A percentile compares a stretch with the other conserved stretches of the same genome.
These are phyloP conservation scores for Metalampra italica DNA, from an alignment of 2,888 invertebrate genomes.

Conservation along the genomic window DNA sequence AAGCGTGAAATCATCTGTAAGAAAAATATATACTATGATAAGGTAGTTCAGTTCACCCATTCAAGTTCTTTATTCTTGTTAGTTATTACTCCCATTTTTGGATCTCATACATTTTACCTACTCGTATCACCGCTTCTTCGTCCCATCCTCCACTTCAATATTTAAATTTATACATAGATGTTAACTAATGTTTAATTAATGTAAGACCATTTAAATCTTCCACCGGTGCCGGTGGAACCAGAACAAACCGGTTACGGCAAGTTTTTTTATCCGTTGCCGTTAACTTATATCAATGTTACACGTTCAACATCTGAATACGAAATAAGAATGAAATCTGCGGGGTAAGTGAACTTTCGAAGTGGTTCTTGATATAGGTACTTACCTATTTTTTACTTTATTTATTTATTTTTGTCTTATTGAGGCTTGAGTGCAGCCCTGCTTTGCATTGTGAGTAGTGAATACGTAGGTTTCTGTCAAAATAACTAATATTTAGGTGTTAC, in stretches of 20 bases:
- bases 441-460: too few relatives aligned
- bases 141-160: neutral
- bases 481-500: too few relatives aligned
- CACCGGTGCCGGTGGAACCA: constrained; percentile 44
- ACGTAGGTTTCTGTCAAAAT: too few relatives aligned
- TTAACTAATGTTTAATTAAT: constrained; percentile 8
- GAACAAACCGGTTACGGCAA: constrained; percentile 41
- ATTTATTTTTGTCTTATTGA: too few relatives aligned
- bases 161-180: constrained; percentile 3
- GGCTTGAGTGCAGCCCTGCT: too few relatives aligned
- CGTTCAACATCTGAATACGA: constrained; percentile 51
- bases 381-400: neutral
- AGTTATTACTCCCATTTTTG: too few relatives aligned
- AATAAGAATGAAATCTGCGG: constrained; percentile 42
- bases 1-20: too few relatives aligned
- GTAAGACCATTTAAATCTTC: constrained; percentile 11
- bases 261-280: constrained; percentile 58
- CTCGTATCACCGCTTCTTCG: neutral
- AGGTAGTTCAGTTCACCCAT: neutral
- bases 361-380: constrained; percentile 11
- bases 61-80: neutral
- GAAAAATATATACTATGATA: too few relatives aligned
- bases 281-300: constrained; percentile 47
- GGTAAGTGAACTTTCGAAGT: constrained; percentile 40
- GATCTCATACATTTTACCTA: too few relatives aligned